These are phyloP conservation scores for Girardinus metallicus DNA, from an alignment of 2,797 vertebrate genomes.

Conservation along the genomic window DNA sequence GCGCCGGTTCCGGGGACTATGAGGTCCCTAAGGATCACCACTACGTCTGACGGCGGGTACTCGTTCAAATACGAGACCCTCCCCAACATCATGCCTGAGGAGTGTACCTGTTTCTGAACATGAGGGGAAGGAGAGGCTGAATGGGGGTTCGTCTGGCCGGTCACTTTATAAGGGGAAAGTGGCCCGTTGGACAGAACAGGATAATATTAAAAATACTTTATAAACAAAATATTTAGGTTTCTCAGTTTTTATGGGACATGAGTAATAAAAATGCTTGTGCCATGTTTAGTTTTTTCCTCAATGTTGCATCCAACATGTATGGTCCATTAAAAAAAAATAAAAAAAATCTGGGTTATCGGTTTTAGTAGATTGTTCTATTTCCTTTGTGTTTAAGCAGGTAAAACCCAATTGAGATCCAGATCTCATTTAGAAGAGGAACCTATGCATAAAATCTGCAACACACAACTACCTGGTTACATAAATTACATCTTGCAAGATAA, in stretches of 20 bases:
- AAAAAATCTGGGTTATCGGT: too few relatives aligned
- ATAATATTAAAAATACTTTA: neutral
- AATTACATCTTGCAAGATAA: too few relatives aligned
- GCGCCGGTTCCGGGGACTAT: conserved; percentile 88
- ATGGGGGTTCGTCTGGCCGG: too few relatives aligned
- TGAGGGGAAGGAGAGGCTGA: too few relatives aligned
- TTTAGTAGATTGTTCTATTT: too few relatives aligned
- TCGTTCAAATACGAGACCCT: conserved; percentile 91
- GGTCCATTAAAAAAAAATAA: neutral
- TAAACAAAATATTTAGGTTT: neutral
- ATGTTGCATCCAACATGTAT: neutral
- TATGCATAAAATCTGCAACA: too few relatives aligned
- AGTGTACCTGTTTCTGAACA: conserved; percentile 85
- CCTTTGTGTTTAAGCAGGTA: too few relatives aligned
- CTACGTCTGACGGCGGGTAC: conserved; percentile 90
- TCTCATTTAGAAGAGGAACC: too few relatives aligned
- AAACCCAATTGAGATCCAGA: too few relatives aligned
- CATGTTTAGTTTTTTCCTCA: neutral
- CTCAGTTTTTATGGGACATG: neutral
- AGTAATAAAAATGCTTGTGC: neutral
- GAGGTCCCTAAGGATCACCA: conserved; percentile 88
- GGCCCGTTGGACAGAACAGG: too few relatives aligned
- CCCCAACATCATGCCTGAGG: conserved; percentile 90
- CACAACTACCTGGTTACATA: too few relatives aligned
- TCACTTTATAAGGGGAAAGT: too few relatives aligned